Evolutionary conservation across 2,888 invertebrate species (phyloP).

Genomic region (Stenurella melanura): DNA sequence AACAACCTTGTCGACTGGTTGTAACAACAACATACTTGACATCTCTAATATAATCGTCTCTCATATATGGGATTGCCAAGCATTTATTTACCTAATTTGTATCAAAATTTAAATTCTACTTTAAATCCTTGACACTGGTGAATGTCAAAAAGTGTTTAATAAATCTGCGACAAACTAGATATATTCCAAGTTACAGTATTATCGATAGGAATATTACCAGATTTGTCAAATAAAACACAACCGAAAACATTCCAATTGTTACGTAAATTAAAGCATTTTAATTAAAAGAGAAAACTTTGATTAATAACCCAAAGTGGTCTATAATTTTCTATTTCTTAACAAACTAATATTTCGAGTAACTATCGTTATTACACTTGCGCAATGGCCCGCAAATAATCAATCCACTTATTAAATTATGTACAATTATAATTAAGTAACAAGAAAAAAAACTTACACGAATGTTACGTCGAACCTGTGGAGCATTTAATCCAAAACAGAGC

Average conservation of each 20-base stretch:
- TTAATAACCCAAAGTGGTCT: conserved; percentile 3
- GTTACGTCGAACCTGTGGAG: not conserved
- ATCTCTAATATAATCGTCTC: too few relatives aligned
- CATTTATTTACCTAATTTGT: not conserved
- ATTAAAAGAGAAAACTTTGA: conserved; percentile 3
- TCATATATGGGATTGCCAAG: not conserved
- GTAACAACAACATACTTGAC: too few relatives aligned
- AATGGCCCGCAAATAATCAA: not conserved
- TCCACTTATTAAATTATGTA: not conserved
- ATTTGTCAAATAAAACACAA: not conserved
- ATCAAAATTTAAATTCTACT: not conserved
- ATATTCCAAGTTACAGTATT: too few relatives aligned
- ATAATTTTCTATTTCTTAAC: not conserved
- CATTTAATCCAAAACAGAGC: conserved; percentile 21
- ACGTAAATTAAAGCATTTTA: not conserved
- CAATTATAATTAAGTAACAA: not conserved
- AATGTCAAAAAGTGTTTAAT: not conserved
- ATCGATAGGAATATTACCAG: not conserved
- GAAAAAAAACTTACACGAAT: conserved; percentile 27
- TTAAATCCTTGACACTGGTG: not conserved
- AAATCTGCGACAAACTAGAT: not conserved
- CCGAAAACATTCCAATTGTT: not conserved
- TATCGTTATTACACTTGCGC: not conserved
- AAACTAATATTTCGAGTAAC: not conserved
- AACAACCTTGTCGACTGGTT: too few relatives aligned